phyloP scores from a whole-genome alignment of 2,797 vertebrate species.

The Crenuchus spilurus region DNA sequence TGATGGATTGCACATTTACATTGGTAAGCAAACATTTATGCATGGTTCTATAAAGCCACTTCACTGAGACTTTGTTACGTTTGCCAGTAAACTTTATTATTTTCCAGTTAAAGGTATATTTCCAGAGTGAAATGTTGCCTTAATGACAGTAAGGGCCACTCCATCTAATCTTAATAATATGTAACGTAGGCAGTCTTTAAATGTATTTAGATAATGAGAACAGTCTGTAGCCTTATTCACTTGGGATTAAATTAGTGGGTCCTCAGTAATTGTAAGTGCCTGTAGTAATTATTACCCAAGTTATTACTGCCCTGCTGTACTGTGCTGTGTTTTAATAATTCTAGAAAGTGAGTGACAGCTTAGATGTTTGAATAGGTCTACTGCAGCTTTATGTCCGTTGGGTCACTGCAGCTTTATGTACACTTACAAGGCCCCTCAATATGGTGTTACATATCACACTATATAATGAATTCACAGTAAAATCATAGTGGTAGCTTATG shows the following conservation, averaged over 20 bases:
- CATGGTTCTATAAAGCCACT: slow-evolving; percentile 50
- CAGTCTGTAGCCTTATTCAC: neutral
- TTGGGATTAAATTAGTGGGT: slow-evolving; percentile 48
- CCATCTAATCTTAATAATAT: neutral
- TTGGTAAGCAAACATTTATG: slow-evolving; percentile 59
- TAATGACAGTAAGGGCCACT: no score
- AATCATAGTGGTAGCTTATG: neutral
- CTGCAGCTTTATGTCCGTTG: neutral
- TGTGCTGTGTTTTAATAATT: neutral
- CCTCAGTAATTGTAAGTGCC: slow-evolving; percentile 29
- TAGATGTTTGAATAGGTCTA: neutral
- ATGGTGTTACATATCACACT: neutral
- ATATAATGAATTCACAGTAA: neutral
- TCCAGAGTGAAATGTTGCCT: slow-evolving; percentile 49
- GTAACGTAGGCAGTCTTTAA: neutral
- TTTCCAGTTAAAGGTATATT: slow-evolving; percentile 58
- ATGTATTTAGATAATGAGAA: neutral
- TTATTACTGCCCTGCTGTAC: neutral
- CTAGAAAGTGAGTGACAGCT: neutral
- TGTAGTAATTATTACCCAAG: slow-evolving; percentile 27
- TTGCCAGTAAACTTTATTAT: slow-evolving; percentile 58
- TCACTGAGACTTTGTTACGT: slow-evolving; percentile 47
- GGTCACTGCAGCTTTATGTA: neutral
- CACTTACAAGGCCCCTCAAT: neutral
- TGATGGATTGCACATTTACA: slow-evolving; percentile 55